Evolutionary conservation across 1,140 invertebrate species (phyloP).

Genomic region (Nylanderia fulva): DNA sequence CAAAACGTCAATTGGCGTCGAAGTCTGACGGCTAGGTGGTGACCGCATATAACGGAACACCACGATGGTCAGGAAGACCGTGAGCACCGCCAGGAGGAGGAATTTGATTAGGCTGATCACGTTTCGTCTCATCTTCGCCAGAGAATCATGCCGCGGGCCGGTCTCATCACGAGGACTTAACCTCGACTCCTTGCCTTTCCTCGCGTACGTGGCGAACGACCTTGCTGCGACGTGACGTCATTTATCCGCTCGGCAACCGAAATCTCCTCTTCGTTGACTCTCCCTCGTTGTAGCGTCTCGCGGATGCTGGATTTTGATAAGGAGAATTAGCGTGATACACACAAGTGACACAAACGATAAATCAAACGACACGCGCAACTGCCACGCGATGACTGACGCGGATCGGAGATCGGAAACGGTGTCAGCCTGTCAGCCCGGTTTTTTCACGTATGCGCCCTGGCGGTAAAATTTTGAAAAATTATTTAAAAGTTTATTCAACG

Average conservation of each 20-base stretch:
- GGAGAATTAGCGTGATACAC: not conserved
- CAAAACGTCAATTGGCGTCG: conserved; percentile 58
- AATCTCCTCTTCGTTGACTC: not conserved
- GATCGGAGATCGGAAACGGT: not conserved
- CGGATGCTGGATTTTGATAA: not conserved
- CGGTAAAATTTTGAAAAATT: too few species aligned
- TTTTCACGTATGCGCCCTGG: too few species aligned
- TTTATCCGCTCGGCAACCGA: not conserved
- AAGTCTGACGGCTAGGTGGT: conserved; percentile 66
- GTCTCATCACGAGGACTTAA: conserved; percentile 36
- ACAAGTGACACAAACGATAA: too few species aligned
- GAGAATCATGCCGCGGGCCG: conserved; percentile 64
- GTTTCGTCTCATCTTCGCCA: conserved; percentile 83
- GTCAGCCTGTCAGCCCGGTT: too few species aligned
- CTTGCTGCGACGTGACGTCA: not conserved
- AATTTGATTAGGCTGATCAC: conserved; percentile 85
- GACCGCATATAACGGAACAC: conserved; percentile 82
- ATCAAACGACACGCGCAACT: conserved; percentile 6
- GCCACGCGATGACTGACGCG: conserved; percentile 56
- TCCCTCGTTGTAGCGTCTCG: not conserved
- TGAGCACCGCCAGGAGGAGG: conserved; percentile 81
- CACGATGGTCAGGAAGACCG: conserved; percentile 83
- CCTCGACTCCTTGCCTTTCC: conserved; percentile 22
- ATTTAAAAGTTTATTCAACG: too few species aligned
- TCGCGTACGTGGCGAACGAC: not conserved